Conservation (phyloP, 2,797 vertebrate species). For the Oreochromis grahami region DNA sequence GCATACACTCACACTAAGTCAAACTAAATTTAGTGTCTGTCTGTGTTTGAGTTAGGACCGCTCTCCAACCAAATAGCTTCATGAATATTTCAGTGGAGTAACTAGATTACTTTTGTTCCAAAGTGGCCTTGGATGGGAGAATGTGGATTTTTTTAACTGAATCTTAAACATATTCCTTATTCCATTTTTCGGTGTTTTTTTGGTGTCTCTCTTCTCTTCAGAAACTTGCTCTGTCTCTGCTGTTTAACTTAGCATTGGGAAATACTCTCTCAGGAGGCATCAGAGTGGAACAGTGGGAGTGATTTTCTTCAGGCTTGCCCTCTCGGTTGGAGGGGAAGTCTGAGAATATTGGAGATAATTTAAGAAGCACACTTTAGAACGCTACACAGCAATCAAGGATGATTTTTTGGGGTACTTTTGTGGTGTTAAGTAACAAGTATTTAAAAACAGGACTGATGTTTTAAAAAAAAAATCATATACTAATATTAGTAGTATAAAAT, state of each 20-base stretch:
- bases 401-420: neutral
- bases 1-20: neutral
- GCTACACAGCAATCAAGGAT: neutral
- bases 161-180: neutral
- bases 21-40: constrained; percentile 7
- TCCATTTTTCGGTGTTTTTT: neutral
- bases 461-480: neutral
- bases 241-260: neutral
- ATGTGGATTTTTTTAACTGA: neutral
- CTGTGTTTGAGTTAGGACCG: neutral
- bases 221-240: neutral
- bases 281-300: neutral
- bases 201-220: neutral
- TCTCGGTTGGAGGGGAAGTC: neutral
- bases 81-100: constrained; percentile 31
- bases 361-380: neutral
- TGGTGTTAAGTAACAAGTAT: neutral
- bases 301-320: neutral
- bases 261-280: neutral
- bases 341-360: neutral
- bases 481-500: neutral
- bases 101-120: neutral
- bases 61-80: constrained; percentile 13
- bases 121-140: neutral
- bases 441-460: neutral